A percentile compares a stretch with the other conserved stretches of the same genome.
These are phyloP conservation scores for Paramormyrops hopkinsi DNA, from an alignment of 2,797 vertebrate genomes.

Conservation along the genomic window DNA sequence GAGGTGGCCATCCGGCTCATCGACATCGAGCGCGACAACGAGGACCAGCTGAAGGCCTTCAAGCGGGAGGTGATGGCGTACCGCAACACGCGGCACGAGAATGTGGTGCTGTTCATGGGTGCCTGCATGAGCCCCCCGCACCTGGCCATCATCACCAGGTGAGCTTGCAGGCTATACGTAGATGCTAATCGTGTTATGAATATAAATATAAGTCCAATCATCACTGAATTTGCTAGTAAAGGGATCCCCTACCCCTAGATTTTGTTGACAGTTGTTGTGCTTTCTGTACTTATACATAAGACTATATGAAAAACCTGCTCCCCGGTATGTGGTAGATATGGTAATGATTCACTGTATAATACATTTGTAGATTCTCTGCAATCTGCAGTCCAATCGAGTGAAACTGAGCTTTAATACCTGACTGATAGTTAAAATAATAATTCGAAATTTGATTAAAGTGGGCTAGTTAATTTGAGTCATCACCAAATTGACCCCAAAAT, in stretches of 20 bases:
- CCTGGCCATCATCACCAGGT: constrained; percentile 98
- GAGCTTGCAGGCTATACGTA: constrained; percentile 19
- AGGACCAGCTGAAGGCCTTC: constrained; percentile 95
- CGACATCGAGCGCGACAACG: constrained; percentile 94
- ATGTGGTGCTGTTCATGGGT: constrained; percentile 98
- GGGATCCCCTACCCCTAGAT: not conserved
- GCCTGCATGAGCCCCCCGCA: constrained; percentile 98
- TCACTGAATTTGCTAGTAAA: not conserved
- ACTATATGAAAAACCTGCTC: not conserved
- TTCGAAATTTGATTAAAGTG: not conserved
- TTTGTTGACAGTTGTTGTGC: not conserved
- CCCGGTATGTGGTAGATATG: not conserved
- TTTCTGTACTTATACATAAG: not conserved
- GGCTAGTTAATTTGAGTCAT: constrained; percentile 7
- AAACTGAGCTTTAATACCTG: not conserved
- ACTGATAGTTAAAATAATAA: not conserved
- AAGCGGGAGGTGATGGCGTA: constrained; percentile 98
- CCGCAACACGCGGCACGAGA: constrained; percentile 93
- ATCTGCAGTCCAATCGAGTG: not conserved
- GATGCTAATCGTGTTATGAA: not conserved
- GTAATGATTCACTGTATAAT: not conserved
- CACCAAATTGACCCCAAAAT: not conserved
- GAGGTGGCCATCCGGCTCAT: constrained; percentile 95
- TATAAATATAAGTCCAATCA: not conserved
- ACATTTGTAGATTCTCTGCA: not conserved